phyloP scores from a whole-genome alignment of 1,140 invertebrate genomes.

The Papilio helenus region DNA sequence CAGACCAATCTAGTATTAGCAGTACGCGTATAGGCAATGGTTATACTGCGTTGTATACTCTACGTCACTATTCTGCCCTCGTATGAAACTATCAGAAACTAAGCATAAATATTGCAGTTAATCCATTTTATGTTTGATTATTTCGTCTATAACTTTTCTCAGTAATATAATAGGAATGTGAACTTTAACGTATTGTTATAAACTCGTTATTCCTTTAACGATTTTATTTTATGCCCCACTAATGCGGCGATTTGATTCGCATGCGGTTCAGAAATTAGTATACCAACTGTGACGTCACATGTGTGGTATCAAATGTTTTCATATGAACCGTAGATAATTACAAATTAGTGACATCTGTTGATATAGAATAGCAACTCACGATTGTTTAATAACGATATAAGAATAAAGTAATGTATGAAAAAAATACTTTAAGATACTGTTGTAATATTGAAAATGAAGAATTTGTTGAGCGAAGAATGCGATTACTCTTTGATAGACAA shows the following conservation, averaged over 20 bases:
- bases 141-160: constrained; percentile 32
- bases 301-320: constrained; percentile 21
- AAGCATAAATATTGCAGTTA: constrained; percentile 29
- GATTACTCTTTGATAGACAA: no score
- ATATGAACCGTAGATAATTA: constrained; percentile 36
- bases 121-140: constrained; percentile 63
- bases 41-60: no score
- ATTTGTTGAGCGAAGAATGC: no score
- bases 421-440: no score
- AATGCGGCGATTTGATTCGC: constrained; percentile 62
- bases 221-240: constrained; percentile 41
- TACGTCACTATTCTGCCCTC: no score
- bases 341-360: constrained; percentile 26
- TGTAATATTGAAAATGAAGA: no score
- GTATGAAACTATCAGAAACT: background rate
- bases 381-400: background rate
- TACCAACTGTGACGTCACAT: constrained; percentile 52
- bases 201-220: constrained; percentile 41
- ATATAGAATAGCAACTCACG: background rate
- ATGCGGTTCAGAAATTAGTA: constrained; percentile 57
- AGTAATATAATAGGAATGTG: constrained; percentile 27
- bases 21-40: no score
- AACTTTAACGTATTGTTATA: constrained; percentile 39
- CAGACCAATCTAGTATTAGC: no score
- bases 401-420: background rate